Evolutionary conservation across 2,797 vertebrate species (phyloP).

Genomic region (Lithobates sylvaticus): DNA sequence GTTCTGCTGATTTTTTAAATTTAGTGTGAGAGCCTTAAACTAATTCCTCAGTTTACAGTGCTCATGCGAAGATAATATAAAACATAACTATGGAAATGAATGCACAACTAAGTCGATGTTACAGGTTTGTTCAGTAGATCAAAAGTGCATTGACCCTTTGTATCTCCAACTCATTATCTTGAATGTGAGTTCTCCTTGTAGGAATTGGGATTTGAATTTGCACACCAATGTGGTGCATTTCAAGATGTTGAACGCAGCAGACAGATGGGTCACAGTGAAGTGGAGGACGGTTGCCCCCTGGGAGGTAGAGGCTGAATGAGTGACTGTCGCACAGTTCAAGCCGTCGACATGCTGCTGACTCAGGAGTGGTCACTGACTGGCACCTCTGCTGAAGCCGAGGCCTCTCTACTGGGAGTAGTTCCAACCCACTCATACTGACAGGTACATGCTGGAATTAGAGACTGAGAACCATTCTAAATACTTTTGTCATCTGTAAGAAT

Average conservation of each 20-base stretch:
- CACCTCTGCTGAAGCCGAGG: conserved; percentile 65
- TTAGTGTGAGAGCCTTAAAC: background rate
- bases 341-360: conserved; percentile 74
- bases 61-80: background rate
- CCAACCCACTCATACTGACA: conserved; percentile 65
- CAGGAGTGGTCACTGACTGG: conserved; percentile 74
- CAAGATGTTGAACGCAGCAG: conserved; percentile 69
- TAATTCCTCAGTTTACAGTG: background rate
- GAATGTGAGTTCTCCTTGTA: conserved; percentile 73
- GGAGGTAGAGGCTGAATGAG: conserved; percentile 67
- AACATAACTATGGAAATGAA: conserved; percentile 58
- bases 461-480: background rate
- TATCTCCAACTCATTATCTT: conserved; percentile 76
- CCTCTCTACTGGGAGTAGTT: conserved; percentile 55
- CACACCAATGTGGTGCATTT: conserved; percentile 63
- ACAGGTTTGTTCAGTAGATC: conserved; percentile 71
- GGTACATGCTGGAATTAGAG: conserved; percentile 65
- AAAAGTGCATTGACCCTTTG: conserved; percentile 74
- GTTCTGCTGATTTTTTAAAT: background rate
- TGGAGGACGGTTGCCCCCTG: conserved; percentile 69
- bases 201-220: conserved; percentile 75
- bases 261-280: conserved; percentile 72
- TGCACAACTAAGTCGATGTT: conserved; percentile 66
- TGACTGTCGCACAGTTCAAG: conserved; percentile 69
- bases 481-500: background rate